Conservation (phyloP, 2,797 vertebrate species). For the Tapera naevia region DNA sequence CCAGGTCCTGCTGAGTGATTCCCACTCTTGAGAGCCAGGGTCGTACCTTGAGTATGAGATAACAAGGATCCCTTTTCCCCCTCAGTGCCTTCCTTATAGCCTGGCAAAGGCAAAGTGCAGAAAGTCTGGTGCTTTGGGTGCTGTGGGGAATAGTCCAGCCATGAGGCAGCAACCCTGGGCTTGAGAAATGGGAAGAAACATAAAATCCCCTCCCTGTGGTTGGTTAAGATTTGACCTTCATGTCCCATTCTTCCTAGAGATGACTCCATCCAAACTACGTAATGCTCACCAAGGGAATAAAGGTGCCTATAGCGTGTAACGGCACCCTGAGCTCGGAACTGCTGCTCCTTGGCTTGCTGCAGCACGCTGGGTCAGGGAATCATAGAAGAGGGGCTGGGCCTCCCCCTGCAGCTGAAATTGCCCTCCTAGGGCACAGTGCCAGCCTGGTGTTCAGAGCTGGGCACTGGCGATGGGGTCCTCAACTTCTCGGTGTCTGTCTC, state of each 20-base stretch:
- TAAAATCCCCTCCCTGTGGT: background rate
- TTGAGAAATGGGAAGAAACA: background rate
- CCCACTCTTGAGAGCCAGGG: background rate
- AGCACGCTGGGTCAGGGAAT: fast-evolving
- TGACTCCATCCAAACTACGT: background rate
- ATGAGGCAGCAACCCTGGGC: background rate
- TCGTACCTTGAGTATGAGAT: background rate
- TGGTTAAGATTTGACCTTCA: too few species aligned
- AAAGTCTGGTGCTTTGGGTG: background rate
- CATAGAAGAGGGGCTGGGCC: background rate
- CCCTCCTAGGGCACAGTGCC: background rate
- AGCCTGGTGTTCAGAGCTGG: fast-evolving
- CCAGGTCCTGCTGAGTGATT: background rate
- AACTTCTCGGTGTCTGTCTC: background rate
- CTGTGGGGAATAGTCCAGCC: background rate
- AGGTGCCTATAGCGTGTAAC: background rate
- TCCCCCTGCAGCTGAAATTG: fast-evolving
- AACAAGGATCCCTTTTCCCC: background rate
- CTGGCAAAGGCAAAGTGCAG: background rate
- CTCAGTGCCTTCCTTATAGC: background rate
- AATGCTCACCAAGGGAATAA: background rate
- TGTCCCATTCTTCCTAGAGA: background rate
- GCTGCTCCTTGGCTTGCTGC: background rate
- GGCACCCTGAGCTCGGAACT: background rate
- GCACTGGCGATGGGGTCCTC: background rate